Conservation (phyloP, 2,888 invertebrate genomes). For the Xestia ashworthii region DNA sequence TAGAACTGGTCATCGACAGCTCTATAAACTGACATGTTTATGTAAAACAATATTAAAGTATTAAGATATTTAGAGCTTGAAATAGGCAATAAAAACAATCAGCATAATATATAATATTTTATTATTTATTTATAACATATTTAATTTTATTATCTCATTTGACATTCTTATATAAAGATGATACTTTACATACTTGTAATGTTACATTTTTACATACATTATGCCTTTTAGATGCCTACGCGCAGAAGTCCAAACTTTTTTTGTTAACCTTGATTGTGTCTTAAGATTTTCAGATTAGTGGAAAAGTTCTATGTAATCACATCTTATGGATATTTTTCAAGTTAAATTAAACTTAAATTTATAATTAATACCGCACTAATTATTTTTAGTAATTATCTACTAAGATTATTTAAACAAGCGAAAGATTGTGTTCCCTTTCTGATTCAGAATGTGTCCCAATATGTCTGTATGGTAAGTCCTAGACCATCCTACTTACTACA, state of each 20-base stretch:
- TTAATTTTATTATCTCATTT: constrained; percentile 50
- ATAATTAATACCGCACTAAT: not conserved
- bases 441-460: not conserved
- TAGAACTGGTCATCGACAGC: constrained; percentile 19
- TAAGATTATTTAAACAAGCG: not conserved
- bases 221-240: constrained; percentile 14
- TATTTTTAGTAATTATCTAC: not conserved
- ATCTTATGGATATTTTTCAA: not conserved
- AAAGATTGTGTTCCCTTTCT: not conserved
- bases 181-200: constrained; percentile 58
- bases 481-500: not conserved
- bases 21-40: constrained; percentile 45
- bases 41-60: constrained; percentile 48
- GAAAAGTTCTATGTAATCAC: constrained; percentile 11
- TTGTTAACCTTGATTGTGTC: constrained; percentile 37
- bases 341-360: not conserved
- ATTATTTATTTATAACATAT: constrained; percentile 47
- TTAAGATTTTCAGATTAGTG: constrained; percentile 14
- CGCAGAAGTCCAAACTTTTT: constrained; percentile 1
- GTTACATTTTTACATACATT: constrained; percentile 59
- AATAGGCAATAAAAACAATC: constrained; percentile 63
- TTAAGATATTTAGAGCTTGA: constrained; percentile 56
- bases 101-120: constrained; percentile 55
- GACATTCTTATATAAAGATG: constrained; percentile 47
- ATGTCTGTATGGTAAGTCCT: not conserved